phyloP scores from a whole-genome alignment of 2,888 invertebrate species.

The Magallana nippona region DNA sequence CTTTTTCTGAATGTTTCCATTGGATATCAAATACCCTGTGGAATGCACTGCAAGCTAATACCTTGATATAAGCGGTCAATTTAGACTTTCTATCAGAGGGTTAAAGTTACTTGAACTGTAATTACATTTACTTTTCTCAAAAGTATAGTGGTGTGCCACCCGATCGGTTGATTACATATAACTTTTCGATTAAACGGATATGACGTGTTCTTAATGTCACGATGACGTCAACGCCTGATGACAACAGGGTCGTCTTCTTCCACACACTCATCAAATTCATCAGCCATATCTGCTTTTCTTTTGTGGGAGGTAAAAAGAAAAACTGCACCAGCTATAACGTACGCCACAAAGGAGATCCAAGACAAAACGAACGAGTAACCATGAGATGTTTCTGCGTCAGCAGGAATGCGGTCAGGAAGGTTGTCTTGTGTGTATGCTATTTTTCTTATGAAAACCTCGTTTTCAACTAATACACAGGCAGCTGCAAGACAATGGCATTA shows the following conservation, averaged over 20 bases:
- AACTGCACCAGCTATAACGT: constrained; percentile 85
- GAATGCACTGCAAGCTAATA: constrained; percentile 8
- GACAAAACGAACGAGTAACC: constrained; percentile 82
- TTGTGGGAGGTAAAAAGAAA: constrained; percentile 92
- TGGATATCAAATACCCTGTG: not conserved
- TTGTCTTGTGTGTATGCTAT: constrained; percentile 87
- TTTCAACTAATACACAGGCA: constrained; percentile 89
- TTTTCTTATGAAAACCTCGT: constrained; percentile 89
- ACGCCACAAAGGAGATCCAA: constrained; percentile 88
- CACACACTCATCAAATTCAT: constrained; percentile 87
- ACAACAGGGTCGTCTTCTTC: constrained; percentile 92
- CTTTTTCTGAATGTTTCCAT: not conserved
- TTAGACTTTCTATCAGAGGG: not conserved
- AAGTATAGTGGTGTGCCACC: too few species aligned
- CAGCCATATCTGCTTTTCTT: constrained; percentile 90
- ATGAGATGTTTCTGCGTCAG: constrained; percentile 85
- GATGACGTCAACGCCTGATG: constrained; percentile 82
- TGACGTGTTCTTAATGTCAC: not conserved
- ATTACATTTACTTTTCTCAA: not conserved
- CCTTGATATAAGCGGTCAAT: not conserved
- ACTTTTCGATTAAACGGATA: not conserved
- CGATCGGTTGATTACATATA: too few species aligned
- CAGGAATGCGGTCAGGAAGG: constrained; percentile 86
- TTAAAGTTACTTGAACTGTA: not conserved
- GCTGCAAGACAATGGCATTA: constrained; percentile 81